Percentiles rank a stretch among this genome's conserved stretches.
phyloP scores from a whole-genome alignment of 1,140 invertebrate genomes.

The Doryteuthis pealeii region DNA sequence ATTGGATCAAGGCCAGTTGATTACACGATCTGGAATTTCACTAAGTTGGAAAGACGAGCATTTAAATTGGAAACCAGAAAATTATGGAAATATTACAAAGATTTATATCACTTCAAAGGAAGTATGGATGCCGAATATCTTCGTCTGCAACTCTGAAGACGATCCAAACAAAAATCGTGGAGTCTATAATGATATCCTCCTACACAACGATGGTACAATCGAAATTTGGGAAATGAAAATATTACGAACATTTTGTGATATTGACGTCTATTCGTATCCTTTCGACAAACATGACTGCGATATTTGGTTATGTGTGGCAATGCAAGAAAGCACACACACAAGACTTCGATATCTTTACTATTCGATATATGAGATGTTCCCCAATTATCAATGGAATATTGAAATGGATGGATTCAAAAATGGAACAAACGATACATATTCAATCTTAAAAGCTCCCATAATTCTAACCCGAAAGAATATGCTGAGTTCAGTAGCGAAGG shows the following conservation, averaged over 20 bases:
- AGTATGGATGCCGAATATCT: constrained; percentile 63
- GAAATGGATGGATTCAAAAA: neutral
- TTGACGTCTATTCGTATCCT: neutral
- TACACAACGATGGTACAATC: neutral
- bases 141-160: constrained; percentile 53
- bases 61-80: constrained; percentile 57
- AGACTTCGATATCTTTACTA: neutral
- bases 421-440: neutral
- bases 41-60: constrained; percentile 59
- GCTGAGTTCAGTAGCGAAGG: constrained; percentile 12
- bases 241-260: neutral
- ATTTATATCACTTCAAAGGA: constrained; percentile 57
- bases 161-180: neutral
- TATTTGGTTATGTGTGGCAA: neutral
- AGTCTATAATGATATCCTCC: neutral
- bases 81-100: constrained; percentile 58
- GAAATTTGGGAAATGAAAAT: neutral
- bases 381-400: neutral
- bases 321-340: neutral
- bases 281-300: neutral
- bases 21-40: neutral
- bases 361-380: neutral
- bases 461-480: neutral
- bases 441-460: neutral
- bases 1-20: neutral